Evolutionary conservation across 2,888 invertebrate species (phyloP).

Genomic region (Altica lythri): DNA sequence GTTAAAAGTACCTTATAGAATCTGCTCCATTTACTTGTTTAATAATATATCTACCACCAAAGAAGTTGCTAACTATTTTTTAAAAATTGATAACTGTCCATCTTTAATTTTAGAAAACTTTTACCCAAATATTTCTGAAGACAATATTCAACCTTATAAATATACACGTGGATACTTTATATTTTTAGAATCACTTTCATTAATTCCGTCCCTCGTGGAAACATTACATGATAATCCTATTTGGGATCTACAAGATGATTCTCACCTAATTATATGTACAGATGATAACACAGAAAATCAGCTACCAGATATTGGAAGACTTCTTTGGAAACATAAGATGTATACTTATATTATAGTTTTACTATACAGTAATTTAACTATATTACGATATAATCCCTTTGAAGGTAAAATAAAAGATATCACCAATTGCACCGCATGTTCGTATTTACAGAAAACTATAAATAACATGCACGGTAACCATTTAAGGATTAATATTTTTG

Average conservation of each 20-base stretch:
- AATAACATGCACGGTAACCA: slow-evolving; percentile 7
- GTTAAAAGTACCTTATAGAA: neutral
- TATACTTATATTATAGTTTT: slow-evolving; percentile 2
- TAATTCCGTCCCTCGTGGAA: neutral
- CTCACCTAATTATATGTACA: neutral
- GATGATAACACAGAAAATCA: neutral
- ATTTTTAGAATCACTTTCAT: neutral
- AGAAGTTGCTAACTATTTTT: slow-evolving; percentile 7
- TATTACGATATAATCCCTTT: slow-evolving; percentile 14
- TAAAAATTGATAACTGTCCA: neutral
- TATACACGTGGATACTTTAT: slow-evolving; percentile 3
- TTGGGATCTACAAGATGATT: slow-evolving; percentile 1
- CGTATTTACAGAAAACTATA: neutral
- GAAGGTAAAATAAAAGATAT: neutral
- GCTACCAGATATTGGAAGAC: neutral
- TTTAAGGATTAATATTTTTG: slow-evolving; percentile 3
- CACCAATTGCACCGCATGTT: neutral
- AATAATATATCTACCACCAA: neutral
- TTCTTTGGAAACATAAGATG: slow-evolving; percentile 2
- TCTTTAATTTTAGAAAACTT: neutral
- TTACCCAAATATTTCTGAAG: neutral
- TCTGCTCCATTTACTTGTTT: slow-evolving; percentile 6
- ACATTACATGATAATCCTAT: neutral
- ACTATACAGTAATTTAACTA: neutral
- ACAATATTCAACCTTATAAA: neutral